Percentiles rank a stretch among this genome's conserved stretches.
These are phyloP conservation scores for Agonopterix arenella DNA, from an alignment of 2,888 invertebrate genomes.

Conservation along the genomic window DNA sequence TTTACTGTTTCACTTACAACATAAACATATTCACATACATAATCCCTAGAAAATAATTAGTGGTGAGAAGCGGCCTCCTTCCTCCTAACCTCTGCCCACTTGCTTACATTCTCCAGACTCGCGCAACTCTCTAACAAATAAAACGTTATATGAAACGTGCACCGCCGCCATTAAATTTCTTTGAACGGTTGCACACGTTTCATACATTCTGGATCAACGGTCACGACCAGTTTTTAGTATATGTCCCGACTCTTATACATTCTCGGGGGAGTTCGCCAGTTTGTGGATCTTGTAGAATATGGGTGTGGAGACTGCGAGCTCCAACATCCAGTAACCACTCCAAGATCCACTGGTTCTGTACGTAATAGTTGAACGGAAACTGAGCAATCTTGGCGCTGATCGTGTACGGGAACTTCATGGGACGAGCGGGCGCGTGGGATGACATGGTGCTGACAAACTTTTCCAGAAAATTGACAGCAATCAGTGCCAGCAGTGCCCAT, in stretches of 20 bases:
- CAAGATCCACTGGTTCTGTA: constrained; percentile 86
- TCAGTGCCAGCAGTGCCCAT: too few species aligned
- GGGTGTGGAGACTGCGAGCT: constrained; percentile 77
- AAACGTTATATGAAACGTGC: too few species aligned
- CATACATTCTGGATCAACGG: too few species aligned
- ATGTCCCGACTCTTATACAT: too few species aligned
- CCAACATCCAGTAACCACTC: constrained; percentile 83
- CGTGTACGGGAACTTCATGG: constrained; percentile 94
- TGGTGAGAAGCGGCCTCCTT: constrained; percentile 82
- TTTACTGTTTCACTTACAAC: constrained; percentile 54
- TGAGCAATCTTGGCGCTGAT: constrained; percentile 86
- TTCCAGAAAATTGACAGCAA: too few species aligned
- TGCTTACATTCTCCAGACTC: too few species aligned
- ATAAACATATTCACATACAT: constrained; percentile 16
- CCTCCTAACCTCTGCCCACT: constrained; percentile 84
- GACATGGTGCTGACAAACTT: constrained; percentile 57
- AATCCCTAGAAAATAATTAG: constrained; percentile 22
- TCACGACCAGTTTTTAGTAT: too few species aligned
- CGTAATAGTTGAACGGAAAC: constrained; percentile 86
- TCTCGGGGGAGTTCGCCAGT: constrained; percentile 86
- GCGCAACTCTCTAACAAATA: too few species aligned
- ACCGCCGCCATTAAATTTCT: too few species aligned
- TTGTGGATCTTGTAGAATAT: constrained; percentile 86
- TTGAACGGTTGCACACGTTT: too few species aligned
- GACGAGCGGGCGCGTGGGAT: constrained; percentile 65